A percentile compares a stretch with the other conserved stretches of the same genome.
phyloP scores from a whole-genome alignment of 2,888 invertebrate genomes.

The Lordiphosa andalusiaca region DNA sequence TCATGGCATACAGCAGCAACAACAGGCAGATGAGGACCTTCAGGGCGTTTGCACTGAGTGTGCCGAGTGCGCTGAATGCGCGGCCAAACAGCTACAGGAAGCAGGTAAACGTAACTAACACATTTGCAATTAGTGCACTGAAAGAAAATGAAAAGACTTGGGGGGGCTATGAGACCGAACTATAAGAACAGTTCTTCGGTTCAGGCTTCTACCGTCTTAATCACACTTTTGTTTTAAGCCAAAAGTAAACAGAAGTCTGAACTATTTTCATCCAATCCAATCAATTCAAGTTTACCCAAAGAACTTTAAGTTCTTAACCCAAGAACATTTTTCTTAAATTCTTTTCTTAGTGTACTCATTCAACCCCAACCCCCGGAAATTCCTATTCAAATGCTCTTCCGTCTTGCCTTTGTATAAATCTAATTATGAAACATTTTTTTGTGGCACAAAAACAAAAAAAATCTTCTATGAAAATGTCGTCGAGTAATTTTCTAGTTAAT shows the following conservation, averaged over 20 bases:
- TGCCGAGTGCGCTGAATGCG: slow-evolving; percentile 80
- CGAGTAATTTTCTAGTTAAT: slow-evolving; percentile 45
- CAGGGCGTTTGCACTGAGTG: slow-evolving; percentile 80
- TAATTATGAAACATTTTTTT: slow-evolving; percentile 71
- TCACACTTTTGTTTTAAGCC: too few relatives aligned
- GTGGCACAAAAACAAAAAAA: slow-evolving; percentile 46
- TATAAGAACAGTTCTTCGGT: too few relatives aligned
- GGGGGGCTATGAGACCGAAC: too few relatives aligned
- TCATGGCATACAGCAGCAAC: slow-evolving; percentile 30
- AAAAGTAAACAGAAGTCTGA: too few relatives aligned
- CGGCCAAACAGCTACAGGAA: slow-evolving; percentile 79
- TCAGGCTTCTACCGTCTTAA: too few relatives aligned
- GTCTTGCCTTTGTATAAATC: slow-evolving; percentile 60
- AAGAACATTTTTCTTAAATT: too few relatives aligned
- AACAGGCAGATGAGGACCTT: slow-evolving; percentile 70
- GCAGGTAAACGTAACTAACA: slow-evolving; percentile 67
- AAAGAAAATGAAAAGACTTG: neutral
- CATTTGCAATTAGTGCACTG: slow-evolving; percentile 1
- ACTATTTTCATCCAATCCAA: too few relatives aligned
- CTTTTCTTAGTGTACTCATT: too few relatives aligned
- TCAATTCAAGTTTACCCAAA: too few relatives aligned
- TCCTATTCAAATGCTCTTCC: slow-evolving; percentile 45
- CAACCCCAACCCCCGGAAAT: slow-evolving; percentile 1
- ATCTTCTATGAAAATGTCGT: slow-evolving; percentile 25
- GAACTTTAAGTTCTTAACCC: too few relatives aligned